Conservation (phyloP, 2,797 vertebrate genomes). For the Discoglossus pictus region DNA sequence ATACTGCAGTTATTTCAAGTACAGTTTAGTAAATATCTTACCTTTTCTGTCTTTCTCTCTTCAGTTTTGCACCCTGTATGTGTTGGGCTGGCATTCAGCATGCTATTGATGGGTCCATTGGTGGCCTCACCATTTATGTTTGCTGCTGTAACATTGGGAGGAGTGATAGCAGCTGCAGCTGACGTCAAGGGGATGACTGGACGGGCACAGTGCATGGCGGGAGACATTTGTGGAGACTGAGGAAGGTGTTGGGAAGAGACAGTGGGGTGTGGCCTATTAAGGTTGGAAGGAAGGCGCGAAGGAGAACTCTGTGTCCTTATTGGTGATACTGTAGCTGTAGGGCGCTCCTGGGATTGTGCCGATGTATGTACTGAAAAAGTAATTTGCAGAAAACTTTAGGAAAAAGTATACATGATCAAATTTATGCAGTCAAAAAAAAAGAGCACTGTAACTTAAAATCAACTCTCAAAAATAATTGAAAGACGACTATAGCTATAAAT, state of each 20-base stretch:
- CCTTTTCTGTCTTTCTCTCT: conserved; percentile 89
- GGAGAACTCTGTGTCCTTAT: conserved; percentile 86
- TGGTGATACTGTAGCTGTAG: conserved; percentile 80
- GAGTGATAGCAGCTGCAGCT: conserved; percentile 85
- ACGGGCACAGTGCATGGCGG: conserved; percentile 58
- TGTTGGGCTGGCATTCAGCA: conserved; percentile 62
- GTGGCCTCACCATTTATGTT: conserved; percentile 78
- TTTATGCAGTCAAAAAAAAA: background rate
- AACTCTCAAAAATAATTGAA: no score
- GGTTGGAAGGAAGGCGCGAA: conserved; percentile 79
- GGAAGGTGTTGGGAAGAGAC: conserved; percentile 80
- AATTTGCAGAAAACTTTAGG: background rate
- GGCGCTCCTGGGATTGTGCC: conserved; percentile 81
- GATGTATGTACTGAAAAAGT: conserved; percentile 61
- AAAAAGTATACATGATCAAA: no score
- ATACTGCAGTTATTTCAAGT: no score
- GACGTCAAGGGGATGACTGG: conserved; percentile 83
- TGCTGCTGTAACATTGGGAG: conserved; percentile 84
- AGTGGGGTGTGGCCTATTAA: conserved; percentile 79
- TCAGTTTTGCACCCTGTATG: conserved; percentile 68
- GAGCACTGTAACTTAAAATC: background rate
- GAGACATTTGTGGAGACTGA: conserved; percentile 69
- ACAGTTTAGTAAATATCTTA: conserved; percentile 59
- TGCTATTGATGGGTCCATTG: conserved; percentile 61
- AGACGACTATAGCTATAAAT: no score